Conservation (phyloP, 1,140 invertebrate species). For the Paralvinella palmiformis region DNA sequence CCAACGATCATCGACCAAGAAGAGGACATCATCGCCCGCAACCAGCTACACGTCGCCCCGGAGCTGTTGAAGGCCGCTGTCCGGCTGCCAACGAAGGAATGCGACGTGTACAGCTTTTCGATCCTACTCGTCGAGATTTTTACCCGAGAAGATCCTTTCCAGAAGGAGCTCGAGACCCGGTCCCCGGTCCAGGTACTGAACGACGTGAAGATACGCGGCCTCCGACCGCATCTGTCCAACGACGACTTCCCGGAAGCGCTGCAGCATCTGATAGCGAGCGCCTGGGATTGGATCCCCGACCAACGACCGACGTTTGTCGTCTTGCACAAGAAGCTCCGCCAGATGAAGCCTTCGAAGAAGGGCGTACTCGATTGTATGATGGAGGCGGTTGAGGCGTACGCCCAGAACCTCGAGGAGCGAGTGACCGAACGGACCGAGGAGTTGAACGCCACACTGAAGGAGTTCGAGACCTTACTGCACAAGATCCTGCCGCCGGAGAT, state of each 20-base stretch:
- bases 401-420: neutral
- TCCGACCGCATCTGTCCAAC: no score
- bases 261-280: neutral
- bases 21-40: neutral
- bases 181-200: neutral
- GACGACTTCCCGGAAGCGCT: neutral
- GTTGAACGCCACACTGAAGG: neutral
- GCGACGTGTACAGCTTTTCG: conserved; percentile 8
- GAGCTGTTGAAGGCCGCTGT: neutral
- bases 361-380: conserved; percentile 13
- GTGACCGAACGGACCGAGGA: conserved; percentile 6
- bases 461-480: conserved; percentile 10
- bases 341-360: conserved; percentile 11
- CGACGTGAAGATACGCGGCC: no score
- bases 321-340: neutral
- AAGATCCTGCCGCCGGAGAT: conserved; percentile 11
- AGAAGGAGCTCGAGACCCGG: neutral
- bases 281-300: neutral
- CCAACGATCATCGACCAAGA: neutral
- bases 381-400: conserved; percentile 6
- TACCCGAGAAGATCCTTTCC: conserved; percentile 4
- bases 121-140: conserved; percentile 13
- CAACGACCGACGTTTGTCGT: neutral
- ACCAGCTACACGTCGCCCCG: neutral
- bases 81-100: neutral